Evolutionary conservation across 1,140 invertebrate species (phyloP), one percentile per base, ranked within the genome.

Genomic region (Drepana arcuata): DNA sequence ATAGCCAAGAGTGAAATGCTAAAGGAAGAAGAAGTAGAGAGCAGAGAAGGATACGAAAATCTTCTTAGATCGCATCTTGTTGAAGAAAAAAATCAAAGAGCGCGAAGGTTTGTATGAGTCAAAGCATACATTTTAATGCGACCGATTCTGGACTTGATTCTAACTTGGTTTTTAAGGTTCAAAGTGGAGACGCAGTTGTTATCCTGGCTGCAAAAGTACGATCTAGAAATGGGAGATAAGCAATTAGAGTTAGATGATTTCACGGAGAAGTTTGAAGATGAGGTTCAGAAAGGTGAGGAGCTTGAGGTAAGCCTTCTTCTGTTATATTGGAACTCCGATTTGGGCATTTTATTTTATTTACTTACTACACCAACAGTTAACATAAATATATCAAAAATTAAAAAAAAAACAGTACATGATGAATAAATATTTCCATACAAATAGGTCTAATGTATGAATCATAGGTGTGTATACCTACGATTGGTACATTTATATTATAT

Each of bases 181-280:
- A 84, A 84, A 55, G 78, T 81, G 3, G 83, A 85, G 35, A 83
- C 74, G 0, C 80, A 85, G 45, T 36, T 85, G 27, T 24, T 79
- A 2, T 73, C 72, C 6, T 82, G 83, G 77, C 50, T 85, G 2
- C 69, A 83, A 36, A 83, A 85, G 26, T 85, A 85, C 32, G 84
- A 85, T 43, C 10, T 53, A 4, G 84, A 84, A 42, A 82, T 85
- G 63, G 68, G 66, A 0, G 73, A 80, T 12, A 85, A 84, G 46
- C 84, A 86, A 31, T 38, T 68, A 0, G 68, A 83, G 16, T 46
- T 82, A 0, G 83, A 86, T 30, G 75, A 84, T 10, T 66, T 67
- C 9, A 75, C 73, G 0, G 51, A 71, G 28, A 71, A 77, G 29
- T 84, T 77, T 39, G 80, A 84, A 18, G 65, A 75, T 2, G 80